These are phyloP conservation scores for Leucozona laternaria DNA, from an alignment of 2,888 invertebrate species.

Conservation along the genomic window DNA sequence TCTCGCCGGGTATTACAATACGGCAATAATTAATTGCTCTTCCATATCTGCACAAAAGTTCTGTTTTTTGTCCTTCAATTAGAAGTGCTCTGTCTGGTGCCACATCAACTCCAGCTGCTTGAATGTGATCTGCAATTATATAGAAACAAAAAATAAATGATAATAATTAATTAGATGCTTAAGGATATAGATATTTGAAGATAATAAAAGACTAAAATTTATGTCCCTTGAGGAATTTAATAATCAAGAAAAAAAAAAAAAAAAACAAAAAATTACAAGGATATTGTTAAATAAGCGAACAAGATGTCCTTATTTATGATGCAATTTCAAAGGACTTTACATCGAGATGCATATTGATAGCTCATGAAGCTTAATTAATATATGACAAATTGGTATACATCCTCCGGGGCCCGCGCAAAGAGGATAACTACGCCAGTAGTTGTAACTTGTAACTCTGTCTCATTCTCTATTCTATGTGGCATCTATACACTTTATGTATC, in stretches of 20 bases:
- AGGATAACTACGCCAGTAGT: not conserved
- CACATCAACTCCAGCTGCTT: constrained; percentile 80
- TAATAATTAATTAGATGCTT: constrained; percentile 61
- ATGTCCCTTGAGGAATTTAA: constrained; percentile 4
- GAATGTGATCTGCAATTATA: constrained; percentile 79
- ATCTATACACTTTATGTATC: constrained; percentile 62
- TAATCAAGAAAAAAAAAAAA: not conserved
- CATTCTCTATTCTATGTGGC: not conserved
- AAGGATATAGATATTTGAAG: constrained; percentile 5
- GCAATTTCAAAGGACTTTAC: constrained; percentile 41
- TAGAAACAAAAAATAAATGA: constrained; percentile 43
- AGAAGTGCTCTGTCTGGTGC: constrained; percentile 81
- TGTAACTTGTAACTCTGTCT: not conserved
- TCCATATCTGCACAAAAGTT: constrained; percentile 81
- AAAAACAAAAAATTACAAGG: too few species aligned
- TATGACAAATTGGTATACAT: constrained; percentile 40
- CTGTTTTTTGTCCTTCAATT: constrained; percentile 81
- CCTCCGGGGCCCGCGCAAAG: not conserved
- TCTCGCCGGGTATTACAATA: constrained; percentile 85
- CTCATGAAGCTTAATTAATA: constrained; percentile 54
- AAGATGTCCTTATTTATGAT: constrained; percentile 50
- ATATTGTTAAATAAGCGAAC: constrained; percentile 26
- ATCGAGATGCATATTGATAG: constrained; percentile 13
- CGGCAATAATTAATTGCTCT: constrained; percentile 82
- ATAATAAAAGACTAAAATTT: not conserved